Base-by-base conservation (phyloP, 2,888 invertebrate species). In the Phrixothrix hirtus region DNA sequence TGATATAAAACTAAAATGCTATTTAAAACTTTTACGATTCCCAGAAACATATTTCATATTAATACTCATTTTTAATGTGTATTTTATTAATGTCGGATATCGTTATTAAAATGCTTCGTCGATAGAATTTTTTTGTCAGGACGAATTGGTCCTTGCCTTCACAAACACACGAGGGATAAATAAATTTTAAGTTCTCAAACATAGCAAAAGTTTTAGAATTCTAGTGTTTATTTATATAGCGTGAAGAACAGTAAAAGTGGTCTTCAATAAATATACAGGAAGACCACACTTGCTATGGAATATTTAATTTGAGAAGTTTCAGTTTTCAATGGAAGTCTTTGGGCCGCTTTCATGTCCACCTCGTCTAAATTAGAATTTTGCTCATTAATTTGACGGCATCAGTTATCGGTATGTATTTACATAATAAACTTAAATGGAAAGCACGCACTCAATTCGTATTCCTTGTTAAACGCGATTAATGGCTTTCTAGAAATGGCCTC, bases 21-120 rank as follows among this genome's bases (percentile, higher is more conserved):
- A 64, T 63, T 67, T 58, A 67, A 68, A 68, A 67, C 53, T 67
- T 70, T 70, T 69, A 70, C 66, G 68, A 63, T 60, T 63, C 57
- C 57, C 55, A 59, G 58, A 59, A 60, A 64, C 68, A 66, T 68
- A 68, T 64, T 68, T 70, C 69, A 68, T 66, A 69, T 67, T 69
- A 67, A 68, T 68, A 67, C 64, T 63, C 62, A 53, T 52, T 61
- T 43, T 70, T 68, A 67, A 69, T 68, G 67, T 58, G 64, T 52
- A 60, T 66, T 64, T 67, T 67, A 65, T 66, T 65, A 61, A 63
- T 59, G 61, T 57, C 60, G 59, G 57, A 45, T 57, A 53, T 55
- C 55, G 59, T 49, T 39, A 48, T 48, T 41, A 48, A 47, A 39
- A 13, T 38, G 37, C 30, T 25, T 32, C 16, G 29, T 37, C 14